A percentile compares a stretch with the other conserved stretches of the same genome.
Evolutionary conservation across 92 coral and sea anemone genomes (phyloP).

Genomic region (Anthopleura xanthogrammica): DNA sequence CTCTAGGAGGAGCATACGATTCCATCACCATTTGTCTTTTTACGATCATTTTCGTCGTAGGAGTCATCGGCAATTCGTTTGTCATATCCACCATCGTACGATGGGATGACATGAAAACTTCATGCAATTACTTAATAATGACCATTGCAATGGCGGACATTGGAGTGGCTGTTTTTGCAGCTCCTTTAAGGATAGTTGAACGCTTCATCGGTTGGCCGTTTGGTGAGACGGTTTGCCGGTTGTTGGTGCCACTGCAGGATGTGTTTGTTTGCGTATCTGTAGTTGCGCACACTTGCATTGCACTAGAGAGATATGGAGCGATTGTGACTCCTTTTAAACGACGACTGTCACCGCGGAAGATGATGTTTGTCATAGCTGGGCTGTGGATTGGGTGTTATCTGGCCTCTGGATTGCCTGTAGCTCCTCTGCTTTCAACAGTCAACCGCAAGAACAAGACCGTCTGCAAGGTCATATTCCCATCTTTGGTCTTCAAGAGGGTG

Average conservation of each 20-base stretch:
- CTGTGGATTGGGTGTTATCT: slow-evolving; percentile 64
- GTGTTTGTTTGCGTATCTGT: slow-evolving; percentile 70
- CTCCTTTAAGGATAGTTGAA: slow-evolving; percentile 65
- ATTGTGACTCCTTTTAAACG: slow-evolving; percentile 69
- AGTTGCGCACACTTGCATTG: slow-evolving; percentile 65
- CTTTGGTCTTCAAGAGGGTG: slow-evolving; percentile 43
- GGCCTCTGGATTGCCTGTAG: slow-evolving; percentile 57
- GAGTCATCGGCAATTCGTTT: slow-evolving; percentile 61
- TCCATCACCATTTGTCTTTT: slow-evolving; percentile 45
- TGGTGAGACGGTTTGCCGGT: slow-evolving; percentile 54
- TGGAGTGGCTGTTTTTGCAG: slow-evolving; percentile 57
- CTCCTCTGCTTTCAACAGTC: slow-evolving; percentile 30
- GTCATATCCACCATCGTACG: slow-evolving; percentile 53
- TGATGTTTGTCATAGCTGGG: slow-evolving; percentile 40
- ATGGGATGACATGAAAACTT: slow-evolving; percentile 56
- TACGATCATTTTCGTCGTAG: slow-evolving; percentile 53
- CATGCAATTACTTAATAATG: slow-evolving; percentile 60
- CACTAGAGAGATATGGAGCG: slow-evolving; percentile 68
- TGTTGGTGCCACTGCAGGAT: slow-evolving; percentile 57
- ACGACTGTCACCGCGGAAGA: slow-evolving; percentile 37
- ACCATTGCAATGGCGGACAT: slow-evolving; percentile 72
- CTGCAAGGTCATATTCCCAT: slow-evolving; percentile 46
- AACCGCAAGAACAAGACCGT: slow-evolving; percentile 12
- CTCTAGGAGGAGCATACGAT: slow-evolving; percentile 10
- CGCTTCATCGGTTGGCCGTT: slow-evolving; percentile 70